These are phyloP conservation scores for Apis laboriosa DNA, from an alignment of 1,140 invertebrate species.

Conservation along the genomic window DNA sequence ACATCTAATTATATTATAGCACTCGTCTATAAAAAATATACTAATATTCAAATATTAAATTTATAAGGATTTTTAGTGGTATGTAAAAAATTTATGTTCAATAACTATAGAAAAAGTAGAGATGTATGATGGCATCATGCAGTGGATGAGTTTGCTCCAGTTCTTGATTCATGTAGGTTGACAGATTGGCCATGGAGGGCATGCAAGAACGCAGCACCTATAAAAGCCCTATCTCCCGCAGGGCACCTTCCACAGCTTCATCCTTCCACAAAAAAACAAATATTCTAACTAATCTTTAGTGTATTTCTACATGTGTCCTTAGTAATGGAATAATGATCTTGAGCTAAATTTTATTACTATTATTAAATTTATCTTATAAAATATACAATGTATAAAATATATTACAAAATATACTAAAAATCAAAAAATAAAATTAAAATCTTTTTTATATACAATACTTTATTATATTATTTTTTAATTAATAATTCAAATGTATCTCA, in stretches of 20 bases:
- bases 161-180: conserved; percentile 66
- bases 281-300: conserved; percentile 75
- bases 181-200: conserved; percentile 66
- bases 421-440: background rate
- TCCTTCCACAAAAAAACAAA: conserved; percentile 84
- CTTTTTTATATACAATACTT: background rate
- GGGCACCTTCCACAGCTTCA: conserved; percentile 90
- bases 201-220: conserved; percentile 78
- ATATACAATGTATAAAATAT: conserved; percentile 11
- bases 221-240: conserved; percentile 91
- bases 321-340: conserved; percentile 53
- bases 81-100: conserved; percentile 43
- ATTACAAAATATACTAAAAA: background rate
- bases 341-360: conserved; percentile 30
- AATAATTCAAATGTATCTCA: background rate
- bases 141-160: conserved; percentile 62
- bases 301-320: conserved; percentile 69
- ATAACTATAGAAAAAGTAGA: conserved; percentile 50
- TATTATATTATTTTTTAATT: background rate
- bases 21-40: conserved; percentile 57
- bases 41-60: conserved; percentile 52
- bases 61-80: conserved; percentile 37
- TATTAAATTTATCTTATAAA: conserved; percentile 21
- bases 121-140: conserved; percentile 69
- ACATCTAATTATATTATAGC: conserved; percentile 21